These are phyloP conservation scores for Palythoa caribaeorum DNA, from an alignment of 92 coral and sea anemone species.

Conservation along the genomic window DNA sequence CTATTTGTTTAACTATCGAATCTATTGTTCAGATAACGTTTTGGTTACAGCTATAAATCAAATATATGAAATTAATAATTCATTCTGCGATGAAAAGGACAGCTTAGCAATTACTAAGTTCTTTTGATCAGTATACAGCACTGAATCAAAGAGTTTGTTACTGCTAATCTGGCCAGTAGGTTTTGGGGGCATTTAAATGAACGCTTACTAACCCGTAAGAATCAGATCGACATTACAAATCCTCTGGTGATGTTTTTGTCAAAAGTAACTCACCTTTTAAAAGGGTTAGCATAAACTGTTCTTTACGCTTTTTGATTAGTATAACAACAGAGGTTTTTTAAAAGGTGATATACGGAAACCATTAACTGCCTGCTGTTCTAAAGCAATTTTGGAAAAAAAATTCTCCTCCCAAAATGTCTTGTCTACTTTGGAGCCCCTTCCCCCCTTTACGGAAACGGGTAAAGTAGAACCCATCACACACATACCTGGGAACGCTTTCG, in stretches of 20 bases:
- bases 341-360: too few species aligned
- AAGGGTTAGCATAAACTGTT: background rate
- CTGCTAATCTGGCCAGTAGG: background rate
- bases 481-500: slow-evolving; percentile 15
- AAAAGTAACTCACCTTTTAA: background rate
- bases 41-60: too few species aligned
- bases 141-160: background rate
- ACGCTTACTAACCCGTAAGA: background rate
- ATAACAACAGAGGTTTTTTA: background rate
- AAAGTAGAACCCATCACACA: background rate
- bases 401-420: background rate
- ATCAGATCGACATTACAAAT: background rate
- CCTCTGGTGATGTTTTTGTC: background rate
- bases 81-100: background rate
- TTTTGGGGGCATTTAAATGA: background rate
- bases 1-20: background rate
- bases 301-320: too few species aligned
- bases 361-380: too few species aligned
- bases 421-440: background rate
- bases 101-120: background rate
- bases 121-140: background rate
- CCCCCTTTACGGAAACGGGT: background rate
- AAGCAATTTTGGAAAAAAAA: too few species aligned
- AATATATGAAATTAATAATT: background rate
- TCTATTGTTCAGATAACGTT: too few species aligned